Conservation (phyloP, 2,888 invertebrate genomes). For the Melieria crassipennis region DNA sequence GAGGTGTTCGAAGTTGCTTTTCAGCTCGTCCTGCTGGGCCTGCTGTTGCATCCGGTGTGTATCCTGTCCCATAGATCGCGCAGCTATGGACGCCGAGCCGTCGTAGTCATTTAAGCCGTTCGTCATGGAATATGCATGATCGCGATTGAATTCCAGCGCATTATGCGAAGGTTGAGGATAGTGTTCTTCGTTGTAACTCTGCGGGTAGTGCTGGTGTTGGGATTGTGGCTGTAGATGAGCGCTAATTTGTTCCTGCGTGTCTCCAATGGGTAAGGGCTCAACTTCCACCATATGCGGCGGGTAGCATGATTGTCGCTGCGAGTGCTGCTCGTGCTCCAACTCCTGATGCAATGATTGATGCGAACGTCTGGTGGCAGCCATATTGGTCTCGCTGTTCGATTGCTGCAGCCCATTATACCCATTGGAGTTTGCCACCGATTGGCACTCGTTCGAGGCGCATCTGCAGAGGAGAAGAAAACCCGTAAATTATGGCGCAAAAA, state of each 20-base stretch:
- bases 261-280: background rate
- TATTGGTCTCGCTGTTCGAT: background rate
- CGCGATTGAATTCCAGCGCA: background rate
- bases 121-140: conserved; percentile 9
- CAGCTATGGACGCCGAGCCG: too few species aligned
- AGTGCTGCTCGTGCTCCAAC: background rate
- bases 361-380: background rate
- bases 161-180: too few species aligned
- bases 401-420: conserved; percentile 9
- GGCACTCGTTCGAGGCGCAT: conserved; percentile 31
- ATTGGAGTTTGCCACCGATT: conserved; percentile 3
- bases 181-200: background rate
- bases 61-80: too few species aligned
- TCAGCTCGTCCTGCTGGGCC: conserved; percentile 21
- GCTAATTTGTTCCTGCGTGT: background rate
- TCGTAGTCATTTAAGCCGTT: background rate
- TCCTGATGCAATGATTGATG: background rate
- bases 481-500: background rate
- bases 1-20: conserved; percentile 28
- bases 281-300: background rate
- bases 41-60: conserved; percentile 23
- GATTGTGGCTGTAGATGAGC: conserved; percentile 1
- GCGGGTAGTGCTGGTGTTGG: conserved; percentile 1
- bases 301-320: conserved; percentile 12
- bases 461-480: background rate